Base-by-base conservation (phyloP, 1,140 invertebrate genomes). In the Neelides sp. region DNA sequence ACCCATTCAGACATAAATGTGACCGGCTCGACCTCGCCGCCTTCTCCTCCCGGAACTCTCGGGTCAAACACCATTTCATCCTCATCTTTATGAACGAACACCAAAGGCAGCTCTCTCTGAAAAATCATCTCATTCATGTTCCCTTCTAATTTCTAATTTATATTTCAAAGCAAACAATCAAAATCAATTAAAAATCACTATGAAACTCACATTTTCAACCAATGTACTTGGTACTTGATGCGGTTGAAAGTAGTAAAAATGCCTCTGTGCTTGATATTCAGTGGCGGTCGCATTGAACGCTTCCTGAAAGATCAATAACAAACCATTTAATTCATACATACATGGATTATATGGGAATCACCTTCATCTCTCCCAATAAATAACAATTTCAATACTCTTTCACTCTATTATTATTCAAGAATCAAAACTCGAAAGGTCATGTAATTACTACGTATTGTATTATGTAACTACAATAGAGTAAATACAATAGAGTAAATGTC, bases 251-350 rank as follows among this genome's bases (percentile, higher is more conserved):
- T 78, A 75, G 70, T 89, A 93, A 67, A 93, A 94, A 70, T 86
- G 90, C 46, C 78, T 76, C 65, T 83, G 75, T 20, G 84, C 78
- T 68, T 89, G 85, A 68, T 85, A 83, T 54, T 78, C 74, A 58
- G 78, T 74, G 35, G 86, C 83, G 57, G 81, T 75, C 52, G 74
- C 72, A 62, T 77, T 73, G 68, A 80, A 94, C 27, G 77, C 75
- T 59, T 83, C 78, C 82, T 83, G 63, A 30, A 70, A 72, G 56
- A 52, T 48, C 41, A 43, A 48, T 4, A 22, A 23, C 17, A 53
- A 56, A 2, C 20, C 37, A 27, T 27, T 32, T 42, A 20, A 22
- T 36, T 19, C 13, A 22, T n/a, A n/a, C n/a, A n/a, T n/a, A n/a
- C n/a, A n/a, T n/a, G n/a, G n/a, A n/a, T n/a, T n/a, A n/a, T n/a